phyloP scores from a whole-genome alignment of 2,797 vertebrate species.

The Perodicticus potto region DNA sequence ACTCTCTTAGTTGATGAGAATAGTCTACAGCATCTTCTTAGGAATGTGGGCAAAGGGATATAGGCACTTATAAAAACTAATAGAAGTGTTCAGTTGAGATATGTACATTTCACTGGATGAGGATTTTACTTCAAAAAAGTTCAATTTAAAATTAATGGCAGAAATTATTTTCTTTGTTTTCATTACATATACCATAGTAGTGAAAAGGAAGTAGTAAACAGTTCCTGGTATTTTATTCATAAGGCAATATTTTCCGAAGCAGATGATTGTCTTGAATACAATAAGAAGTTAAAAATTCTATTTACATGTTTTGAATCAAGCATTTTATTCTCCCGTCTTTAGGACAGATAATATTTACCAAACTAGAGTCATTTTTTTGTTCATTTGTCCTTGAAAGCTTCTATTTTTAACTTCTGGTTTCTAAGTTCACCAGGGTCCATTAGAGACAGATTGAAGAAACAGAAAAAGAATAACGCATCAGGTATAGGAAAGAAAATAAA shows the following conservation, averaged over 20 bases:
- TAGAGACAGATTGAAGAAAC: conserved; percentile 71
- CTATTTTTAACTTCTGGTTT: conserved; percentile 79
- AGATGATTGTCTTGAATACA: neutral
- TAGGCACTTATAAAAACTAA: neutral
- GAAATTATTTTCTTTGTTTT: conserved; percentile 8
- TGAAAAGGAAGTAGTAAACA: neutral
- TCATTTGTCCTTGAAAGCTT: conserved; percentile 5
- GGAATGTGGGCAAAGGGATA: rapidly evolving
- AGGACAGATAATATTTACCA: conserved; percentile 56
- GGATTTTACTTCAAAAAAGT: conserved; percentile 37
- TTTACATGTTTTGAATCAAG: neutral
- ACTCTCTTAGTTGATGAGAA: neutral
- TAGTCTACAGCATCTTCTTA: neutral
- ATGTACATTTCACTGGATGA: neutral
- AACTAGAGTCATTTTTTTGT: conserved; percentile 10
- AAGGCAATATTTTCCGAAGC: neutral
- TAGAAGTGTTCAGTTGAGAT: neutral
- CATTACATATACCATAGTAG: neutral
- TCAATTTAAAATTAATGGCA: neutral
- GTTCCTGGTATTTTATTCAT: neutral
- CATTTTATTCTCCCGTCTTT: conserved; percentile 46
- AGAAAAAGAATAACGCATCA: conserved; percentile 73
- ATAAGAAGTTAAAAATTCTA: conserved; percentile 42
- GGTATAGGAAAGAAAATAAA: conserved; percentile 71
- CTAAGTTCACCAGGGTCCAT: conserved; percentile 73